Percentiles rank a stretch among this genome's conserved stretches.
Evolutionary conservation across 2,797 vertebrate genomes (phyloP).

Genomic region (Dendrocincla tyrannina): DNA sequence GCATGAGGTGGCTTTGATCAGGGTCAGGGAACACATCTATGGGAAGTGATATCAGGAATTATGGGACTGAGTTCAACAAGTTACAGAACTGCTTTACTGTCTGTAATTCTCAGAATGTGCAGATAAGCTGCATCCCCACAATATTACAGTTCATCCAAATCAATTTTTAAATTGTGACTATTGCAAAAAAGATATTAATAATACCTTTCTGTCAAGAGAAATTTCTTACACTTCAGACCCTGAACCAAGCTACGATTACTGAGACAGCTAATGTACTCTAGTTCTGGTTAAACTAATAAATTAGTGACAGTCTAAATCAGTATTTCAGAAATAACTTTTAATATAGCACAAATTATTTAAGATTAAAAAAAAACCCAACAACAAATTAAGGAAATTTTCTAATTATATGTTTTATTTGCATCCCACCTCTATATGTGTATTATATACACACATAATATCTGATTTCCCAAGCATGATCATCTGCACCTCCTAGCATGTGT

Average conservation of each 20-base stretch:
- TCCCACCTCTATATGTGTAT: neutral
- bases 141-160: neutral
- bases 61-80: neutral
- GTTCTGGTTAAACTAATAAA: neutral
- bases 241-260: neutral
- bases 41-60: neutral
- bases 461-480: neutral
- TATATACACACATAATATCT: neutral
- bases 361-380: too few species aligned
- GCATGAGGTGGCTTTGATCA: neutral
- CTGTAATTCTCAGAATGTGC: neutral
- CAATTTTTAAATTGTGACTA: neutral
- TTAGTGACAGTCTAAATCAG: neutral
- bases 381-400: neutral
- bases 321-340: neutral
- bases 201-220: neutral
- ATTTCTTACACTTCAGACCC: neutral
- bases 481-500: neutral
- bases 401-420: neutral
- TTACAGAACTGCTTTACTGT: neutral
- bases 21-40: neutral
- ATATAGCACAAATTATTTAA: neutral
- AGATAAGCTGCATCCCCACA: neutral
- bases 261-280: neutral
- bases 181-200: neutral